Evolutionary conservation across 2,888 invertebrate genomes (phyloP), one percentile per base, ranked within the genome.

Genomic region (Cheilosia impressa): DNA sequence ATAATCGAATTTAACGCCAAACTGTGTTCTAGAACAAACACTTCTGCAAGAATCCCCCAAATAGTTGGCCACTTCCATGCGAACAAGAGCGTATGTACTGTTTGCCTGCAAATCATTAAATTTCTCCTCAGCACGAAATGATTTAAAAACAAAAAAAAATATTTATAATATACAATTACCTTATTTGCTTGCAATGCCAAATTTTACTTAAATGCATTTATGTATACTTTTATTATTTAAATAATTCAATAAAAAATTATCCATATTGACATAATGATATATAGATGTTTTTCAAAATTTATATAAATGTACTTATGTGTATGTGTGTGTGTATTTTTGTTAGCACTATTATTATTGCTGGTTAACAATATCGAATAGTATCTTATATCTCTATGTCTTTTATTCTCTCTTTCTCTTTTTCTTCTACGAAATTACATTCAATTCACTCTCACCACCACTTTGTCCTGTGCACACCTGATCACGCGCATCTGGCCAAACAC

Each of bases 171-270:
- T 6, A 41, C 5, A 19, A 22, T 19, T 24, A 13, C 34, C 63
- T 47, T n/a, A 24, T 45, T 22, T 65, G 63, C 47, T 65, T 65
- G 63, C 62, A 57, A 58, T 66, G 38, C 38, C 47, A 52, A 47
- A 47, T 47, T 47, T 31, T 38, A 38, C 38, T 43, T 31, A 34
- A 58, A 24, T 65, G 38, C 38, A 38, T 13, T 65, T 72, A 79
- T 79, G 52, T 66, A 65, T 88, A 88, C 87, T 88, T 87, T 87
- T 80, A 62, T 76, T 72, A 73, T 77, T 77, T 80, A 77, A 27
- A 43, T 87, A 87, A 87, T 80, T 43, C 34, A 38, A 73, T 73
- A 22, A n/a, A 63, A 45, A 47, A 45, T 17, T 62, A 45, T 13
- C 27, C 17, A 63, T 52, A 52, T 15, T 47, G 13, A 45, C 17